A percentile compares a stretch with the other conserved stretches of the same genome.
phyloP scores from a whole-genome alignment of 2,797 vertebrate genomes.

The Lacerta bilineata region DNA sequence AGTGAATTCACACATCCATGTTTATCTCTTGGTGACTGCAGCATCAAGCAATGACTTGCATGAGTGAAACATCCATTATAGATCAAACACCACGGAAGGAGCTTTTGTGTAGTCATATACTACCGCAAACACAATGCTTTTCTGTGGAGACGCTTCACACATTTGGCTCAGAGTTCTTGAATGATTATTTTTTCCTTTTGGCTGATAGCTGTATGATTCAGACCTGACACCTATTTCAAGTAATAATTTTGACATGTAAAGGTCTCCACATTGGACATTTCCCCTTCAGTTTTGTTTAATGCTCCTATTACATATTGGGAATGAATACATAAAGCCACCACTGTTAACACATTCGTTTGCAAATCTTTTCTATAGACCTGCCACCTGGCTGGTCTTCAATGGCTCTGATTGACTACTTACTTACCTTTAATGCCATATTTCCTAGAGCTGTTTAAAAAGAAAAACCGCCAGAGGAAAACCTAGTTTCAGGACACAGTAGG shows the following conservation, averaged over 20 bases:
- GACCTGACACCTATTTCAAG: not conserved
- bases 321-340: not conserved
- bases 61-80: not conserved
- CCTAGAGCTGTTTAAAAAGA: not conserved
- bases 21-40: not conserved
- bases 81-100: not conserved
- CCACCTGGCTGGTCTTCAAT: too few species aligned
- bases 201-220: not conserved
- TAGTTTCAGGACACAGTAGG: not conserved
- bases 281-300: not conserved
- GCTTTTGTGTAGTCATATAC: not conserved
- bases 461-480: not conserved
- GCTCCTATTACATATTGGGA: not conserved
- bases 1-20: not conserved
- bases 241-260: slow-evolving; percentile 1
- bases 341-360: not conserved
- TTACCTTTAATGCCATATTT: not conserved
- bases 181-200: not conserved
- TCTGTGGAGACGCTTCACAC: not conserved
- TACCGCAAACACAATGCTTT: not conserved
- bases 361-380: not conserved
- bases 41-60: not conserved
- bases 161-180: not conserved
- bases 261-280: not conserved
- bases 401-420: not conserved